Evolutionary conservation across 92 coral and sea anemone species (phyloP).

Genomic region (Muricea muricata): DNA sequence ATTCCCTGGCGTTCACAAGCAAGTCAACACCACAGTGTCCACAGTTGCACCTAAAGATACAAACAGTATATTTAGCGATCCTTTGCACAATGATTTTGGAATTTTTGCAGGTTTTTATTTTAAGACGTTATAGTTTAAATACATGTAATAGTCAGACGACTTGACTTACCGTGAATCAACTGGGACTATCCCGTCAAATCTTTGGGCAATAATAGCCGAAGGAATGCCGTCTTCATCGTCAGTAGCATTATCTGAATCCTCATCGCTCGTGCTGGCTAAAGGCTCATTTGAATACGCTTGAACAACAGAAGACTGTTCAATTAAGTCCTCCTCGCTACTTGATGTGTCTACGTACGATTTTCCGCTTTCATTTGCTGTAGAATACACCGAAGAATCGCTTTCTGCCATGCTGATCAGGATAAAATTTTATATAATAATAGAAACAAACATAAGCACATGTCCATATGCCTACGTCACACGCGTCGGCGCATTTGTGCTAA

Average conservation of each 20-base stretch:
- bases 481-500: background rate
- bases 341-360: background rate
- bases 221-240: slow-evolving; percentile 14
- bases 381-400: background rate
- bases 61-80: too few relatives aligned
- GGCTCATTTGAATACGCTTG: slow-evolving; percentile 3
- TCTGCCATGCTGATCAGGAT: background rate
- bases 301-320: background rate
- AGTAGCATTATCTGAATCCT: background rate
- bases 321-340: background rate
- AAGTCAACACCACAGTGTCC: slow-evolving; percentile 38
- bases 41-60: slow-evolving; percentile 37
- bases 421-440: background rate
- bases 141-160: background rate
- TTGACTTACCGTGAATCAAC: slow-evolving; percentile 27
- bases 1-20: slow-evolving; percentile 39
- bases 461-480: slow-evolving; percentile 1
- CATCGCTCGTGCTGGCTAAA: background rate
- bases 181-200: background rate
- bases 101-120: too few relatives aligned
- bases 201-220: slow-evolving; percentile 12
- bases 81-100: background rate
- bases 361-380: slow-evolving; percentile 19
- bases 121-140: background rate
- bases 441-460: background rate